Percentiles rank a stretch among this genome's conserved stretches.
Conservation (phyloP, 2,113 vertebrate genomes). For the Panurus biarmicus region DNA sequence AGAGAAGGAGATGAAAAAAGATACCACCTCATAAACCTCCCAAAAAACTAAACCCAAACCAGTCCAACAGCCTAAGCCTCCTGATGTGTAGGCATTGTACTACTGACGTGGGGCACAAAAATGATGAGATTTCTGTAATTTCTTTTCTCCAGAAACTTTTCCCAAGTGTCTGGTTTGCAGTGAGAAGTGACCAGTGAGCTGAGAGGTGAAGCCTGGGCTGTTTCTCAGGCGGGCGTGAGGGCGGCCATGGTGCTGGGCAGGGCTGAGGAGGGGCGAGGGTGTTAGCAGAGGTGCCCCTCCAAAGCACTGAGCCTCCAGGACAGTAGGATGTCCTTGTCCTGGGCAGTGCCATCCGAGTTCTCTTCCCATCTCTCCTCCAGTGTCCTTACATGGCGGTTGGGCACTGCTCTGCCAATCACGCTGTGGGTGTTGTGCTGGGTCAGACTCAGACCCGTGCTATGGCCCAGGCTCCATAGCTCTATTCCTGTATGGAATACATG, state of each 20-base stretch:
- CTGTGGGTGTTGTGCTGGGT: accelerated
- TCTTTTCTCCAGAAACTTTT: not conserved
- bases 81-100: not conserved
- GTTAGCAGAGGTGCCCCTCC: not conserved
- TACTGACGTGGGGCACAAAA: not conserved
- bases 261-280: not conserved
- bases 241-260: accelerated
- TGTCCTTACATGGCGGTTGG: accelerated
- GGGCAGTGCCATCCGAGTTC: accelerated
- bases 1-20: not conserved
- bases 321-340: not conserved
- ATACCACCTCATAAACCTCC: not conserved
- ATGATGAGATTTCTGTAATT: not conserved
- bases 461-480: not conserved
- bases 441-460: accelerated
- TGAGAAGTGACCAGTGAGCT: not conserved
- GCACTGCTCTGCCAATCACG: accelerated
- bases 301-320: not conserved
- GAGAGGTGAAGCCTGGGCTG: not conserved
- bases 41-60: not conserved
- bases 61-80: not conserved
- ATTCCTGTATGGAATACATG: not conserved
- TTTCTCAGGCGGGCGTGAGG: not conserved
- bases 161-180: not conserved
- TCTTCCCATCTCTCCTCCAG: not conserved